Evolutionary conservation across 2,888 invertebrate genomes (phyloP).

Genomic region (Marronus borbonicus): DNA sequence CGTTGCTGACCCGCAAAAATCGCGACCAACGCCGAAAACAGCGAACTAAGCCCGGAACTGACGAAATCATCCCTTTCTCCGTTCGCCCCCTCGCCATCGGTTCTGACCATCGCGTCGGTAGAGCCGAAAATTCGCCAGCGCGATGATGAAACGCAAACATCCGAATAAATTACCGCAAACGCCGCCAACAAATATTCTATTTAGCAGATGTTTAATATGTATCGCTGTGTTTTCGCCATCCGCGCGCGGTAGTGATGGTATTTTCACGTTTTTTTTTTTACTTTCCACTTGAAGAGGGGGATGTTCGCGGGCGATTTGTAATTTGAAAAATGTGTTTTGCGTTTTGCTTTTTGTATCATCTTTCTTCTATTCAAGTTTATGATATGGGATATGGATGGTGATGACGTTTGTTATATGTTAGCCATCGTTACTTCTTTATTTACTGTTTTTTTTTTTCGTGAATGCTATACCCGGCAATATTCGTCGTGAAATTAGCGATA

Average conservation of each 20-base stretch:
- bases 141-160: conserved; percentile 31
- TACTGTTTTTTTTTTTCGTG: no score
- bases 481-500: no score
- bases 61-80: not conserved
- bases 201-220: conserved; percentile 9
- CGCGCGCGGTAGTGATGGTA: not conserved
- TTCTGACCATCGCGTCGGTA: not conserved
- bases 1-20: not conserved
- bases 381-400: no score
- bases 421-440: no score
- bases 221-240: not conserved
- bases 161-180: conserved; percentile 18
- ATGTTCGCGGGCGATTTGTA: not conserved
- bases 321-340: not conserved
- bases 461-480: no score
- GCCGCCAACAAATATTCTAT: conserved; percentile 15
- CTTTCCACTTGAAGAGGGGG: not conserved
- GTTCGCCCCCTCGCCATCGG: no score
- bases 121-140: not conserved
- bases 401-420: no score
- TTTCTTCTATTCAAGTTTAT: no score
- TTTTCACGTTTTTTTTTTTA: not conserved
- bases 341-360: not conserved
- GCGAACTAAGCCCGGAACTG: not conserved
- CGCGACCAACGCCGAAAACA: not conserved